Base-by-base conservation (phyloP, 2,888 invertebrate species). In the Toxonevra muliebris region DNA sequence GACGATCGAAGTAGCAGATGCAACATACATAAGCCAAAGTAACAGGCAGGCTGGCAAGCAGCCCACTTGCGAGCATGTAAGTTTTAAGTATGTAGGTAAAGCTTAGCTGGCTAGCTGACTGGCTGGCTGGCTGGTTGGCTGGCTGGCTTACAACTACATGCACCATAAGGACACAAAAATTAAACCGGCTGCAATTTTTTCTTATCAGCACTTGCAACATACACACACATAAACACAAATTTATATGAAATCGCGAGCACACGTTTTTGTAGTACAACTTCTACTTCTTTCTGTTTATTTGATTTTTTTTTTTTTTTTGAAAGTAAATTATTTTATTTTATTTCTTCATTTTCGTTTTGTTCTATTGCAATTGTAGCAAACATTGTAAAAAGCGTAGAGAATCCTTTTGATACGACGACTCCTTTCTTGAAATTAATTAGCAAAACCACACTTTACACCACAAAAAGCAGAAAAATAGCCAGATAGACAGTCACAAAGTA, bases 401-500 rank as follows among this genome's bases (percentile, higher is more conserved):
- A 30, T 30, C 30, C 30, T 30, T 30, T 30, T 30, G 30, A 30
- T 30, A 30, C 30, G 30, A 30, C 30, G 7, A 30, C 30, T 30
- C 30, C 30, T 30, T 30, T 30, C 30, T n/a, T n/a, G 19, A 59
- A 52, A 63, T 63, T 63, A 66, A 66, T 67, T 67, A 67, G 53
- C 63, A 20, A 42, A 58, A 43, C 42, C 63, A 59, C 67, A 67
- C 52, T 41, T 58, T 17, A 40, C 17, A 17, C 53, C 0, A 13
- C 10, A 45, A 20, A 15, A 20, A 20, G 9, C 13, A 53, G 8
- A 53, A 15, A 53, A 53, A 53, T 19, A 30, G 30, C 7, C 30
- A 30, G 30, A 30, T 30, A 30, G 30, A 30, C 30, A 30, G 30
- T 7, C 30, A 30, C 30, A 30, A 30, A 30, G 30, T 30, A 7